Evolutionary conservation across 2,113 vertebrate genomes (phyloP).

Genomic region (Acinonyx jubatus): DNA sequence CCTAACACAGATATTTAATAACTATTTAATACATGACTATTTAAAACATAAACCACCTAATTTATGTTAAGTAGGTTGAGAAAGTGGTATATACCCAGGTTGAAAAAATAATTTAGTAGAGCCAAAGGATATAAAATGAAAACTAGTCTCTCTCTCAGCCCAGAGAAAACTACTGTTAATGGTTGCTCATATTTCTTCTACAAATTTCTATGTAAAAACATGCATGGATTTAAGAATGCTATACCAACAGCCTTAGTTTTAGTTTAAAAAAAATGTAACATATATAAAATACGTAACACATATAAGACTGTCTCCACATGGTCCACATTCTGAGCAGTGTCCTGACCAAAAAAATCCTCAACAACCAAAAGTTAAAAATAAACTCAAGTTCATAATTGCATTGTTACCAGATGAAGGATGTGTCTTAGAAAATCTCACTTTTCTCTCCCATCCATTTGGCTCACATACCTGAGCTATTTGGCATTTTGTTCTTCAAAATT

Average conservation of each 20-base stretch:
- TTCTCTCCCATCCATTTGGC: neutral
- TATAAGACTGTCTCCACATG: neutral
- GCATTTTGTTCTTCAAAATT: neutral
- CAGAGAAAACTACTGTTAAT: neutral
- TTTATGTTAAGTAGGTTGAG: neutral
- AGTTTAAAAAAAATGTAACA: neutral
- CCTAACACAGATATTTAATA: neutral
- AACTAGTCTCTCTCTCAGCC: neutral
- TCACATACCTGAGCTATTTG: neutral
- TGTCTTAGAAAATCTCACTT: neutral
- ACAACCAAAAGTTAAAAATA: neutral
- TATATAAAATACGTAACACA: neutral
- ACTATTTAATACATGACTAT: neutral
- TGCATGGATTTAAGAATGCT: neutral
- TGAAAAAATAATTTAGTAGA: neutral
- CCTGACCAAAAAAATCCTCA: neutral
- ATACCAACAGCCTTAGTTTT: neutral
- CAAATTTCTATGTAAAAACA: slow-evolving; percentile 18
- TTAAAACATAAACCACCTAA: neutral
- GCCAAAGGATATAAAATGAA: neutral
- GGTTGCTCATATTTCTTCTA: neutral
- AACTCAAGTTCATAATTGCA: neutral
- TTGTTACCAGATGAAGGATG: neutral
- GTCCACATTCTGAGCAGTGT: neutral
- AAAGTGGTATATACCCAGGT: neutral